These are phyloP conservation scores for Cebus imitator DNA, from an alignment of 2,113 vertebrate species.

Conservation along the genomic window DNA sequence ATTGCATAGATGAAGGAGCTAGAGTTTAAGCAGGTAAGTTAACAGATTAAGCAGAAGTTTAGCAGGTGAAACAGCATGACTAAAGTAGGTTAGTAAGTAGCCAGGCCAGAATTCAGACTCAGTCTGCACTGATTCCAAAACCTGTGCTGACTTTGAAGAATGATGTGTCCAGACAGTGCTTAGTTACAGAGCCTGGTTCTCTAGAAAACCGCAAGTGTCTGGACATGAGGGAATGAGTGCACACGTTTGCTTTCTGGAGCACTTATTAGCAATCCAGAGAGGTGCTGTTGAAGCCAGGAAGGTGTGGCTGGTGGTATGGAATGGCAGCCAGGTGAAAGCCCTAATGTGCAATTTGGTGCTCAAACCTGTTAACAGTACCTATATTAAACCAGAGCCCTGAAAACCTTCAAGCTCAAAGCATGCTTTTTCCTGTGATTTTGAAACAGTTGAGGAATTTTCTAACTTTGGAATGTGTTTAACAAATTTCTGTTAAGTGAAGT, in stretches of 20 bases:
- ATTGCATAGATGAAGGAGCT: neutral
- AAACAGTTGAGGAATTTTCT: constrained; percentile 73
- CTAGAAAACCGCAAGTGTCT: constrained; percentile 22
- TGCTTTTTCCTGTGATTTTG: constrained; percentile 58
- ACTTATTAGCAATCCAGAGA: neutral
- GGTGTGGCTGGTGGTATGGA: neutral
- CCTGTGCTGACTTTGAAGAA: neutral
- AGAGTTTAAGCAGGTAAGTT: neutral
- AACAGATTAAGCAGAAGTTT: neutral
- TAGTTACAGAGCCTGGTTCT: neutral
- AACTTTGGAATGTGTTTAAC: constrained; percentile 70
- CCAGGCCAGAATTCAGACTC: constrained; percentile 2
- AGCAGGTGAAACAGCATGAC: neutral
- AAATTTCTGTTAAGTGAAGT: constrained; percentile 68
- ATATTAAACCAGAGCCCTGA: neutral
- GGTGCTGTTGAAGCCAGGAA: neutral
- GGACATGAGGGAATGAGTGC: neutral
- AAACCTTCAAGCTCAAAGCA: constrained; percentile 11
- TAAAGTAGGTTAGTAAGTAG: neutral
- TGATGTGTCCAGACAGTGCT: neutral
- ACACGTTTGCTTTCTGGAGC: neutral
- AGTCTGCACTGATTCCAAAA: neutral
- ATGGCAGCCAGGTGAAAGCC: neutral
- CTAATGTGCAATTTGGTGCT: neutral
- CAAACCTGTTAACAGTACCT: neutral